Percentiles rank a stretch among this genome's conserved stretches.
Evolutionary conservation across 92 coral and sea anemone genomes (phyloP).

Genomic region (Zoanthus gigantus): DNA sequence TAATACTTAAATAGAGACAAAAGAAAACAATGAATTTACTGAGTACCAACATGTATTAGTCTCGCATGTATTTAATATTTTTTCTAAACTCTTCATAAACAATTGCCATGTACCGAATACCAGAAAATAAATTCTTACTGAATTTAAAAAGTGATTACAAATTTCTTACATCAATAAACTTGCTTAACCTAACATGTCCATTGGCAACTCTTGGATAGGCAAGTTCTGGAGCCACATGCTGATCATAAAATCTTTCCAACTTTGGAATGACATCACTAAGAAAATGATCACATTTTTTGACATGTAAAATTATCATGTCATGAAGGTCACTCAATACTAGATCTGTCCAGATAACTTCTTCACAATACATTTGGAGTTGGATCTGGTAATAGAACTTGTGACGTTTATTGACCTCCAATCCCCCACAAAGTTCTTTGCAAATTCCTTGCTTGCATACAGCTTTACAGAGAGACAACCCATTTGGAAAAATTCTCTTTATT

Average conservation of each 20-base stretch:
- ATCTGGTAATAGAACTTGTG: slow-evolving; percentile 69
- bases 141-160: too few relatives aligned
- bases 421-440: slow-evolving; percentile 46
- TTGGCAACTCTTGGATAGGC: slow-evolving; percentile 67
- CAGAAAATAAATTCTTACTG: too few relatives aligned
- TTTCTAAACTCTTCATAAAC: too few relatives aligned
- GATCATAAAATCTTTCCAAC: slow-evolving; percentile 61
- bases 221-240: slow-evolving; percentile 52
- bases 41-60: too few relatives aligned
- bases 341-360: slow-evolving; percentile 68
- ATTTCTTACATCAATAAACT: too few relatives aligned
- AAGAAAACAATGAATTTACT: too few relatives aligned
- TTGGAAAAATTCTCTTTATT: slow-evolving; percentile 64
- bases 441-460: slow-evolving; percentile 65
- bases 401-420: slow-evolving; percentile 51
- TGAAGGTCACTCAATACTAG: slow-evolving; percentile 56
- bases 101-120: too few relatives aligned
- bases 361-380: slow-evolving; percentile 69
- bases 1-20: too few relatives aligned
- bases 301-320: slow-evolving; percentile 61
- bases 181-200: slow-evolving; percentile 38
- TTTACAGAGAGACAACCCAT: slow-evolving; percentile 45
- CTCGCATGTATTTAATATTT: too few relatives aligned
- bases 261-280: slow-evolving; percentile 51
- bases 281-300: slow-evolving; percentile 54